Evolutionary conservation across 2,888 invertebrate species (phyloP).

Genomic region (Oxyteleia sp.): DNA sequence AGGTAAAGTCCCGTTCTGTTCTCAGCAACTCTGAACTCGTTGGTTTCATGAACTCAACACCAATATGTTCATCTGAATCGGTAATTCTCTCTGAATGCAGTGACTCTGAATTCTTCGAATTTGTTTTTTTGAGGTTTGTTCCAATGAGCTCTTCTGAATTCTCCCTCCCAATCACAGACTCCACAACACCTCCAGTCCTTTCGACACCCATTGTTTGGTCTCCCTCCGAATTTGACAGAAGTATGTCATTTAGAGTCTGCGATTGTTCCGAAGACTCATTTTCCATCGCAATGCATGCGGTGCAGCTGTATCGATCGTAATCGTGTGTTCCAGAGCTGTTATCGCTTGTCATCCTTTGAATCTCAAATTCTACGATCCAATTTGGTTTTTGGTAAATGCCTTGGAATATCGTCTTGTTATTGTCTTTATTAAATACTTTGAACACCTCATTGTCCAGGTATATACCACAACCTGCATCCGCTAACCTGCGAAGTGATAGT

Average conservation of each 20-base stretch:
- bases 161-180: constrained; percentile 64
- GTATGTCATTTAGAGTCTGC: constrained; percentile 11
- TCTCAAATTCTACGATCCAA: constrained; percentile 60
- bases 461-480: constrained; percentile 45
- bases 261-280: constrained; percentile 44
- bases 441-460: constrained; percentile 40
- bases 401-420: constrained; percentile 62
- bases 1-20: background rate
- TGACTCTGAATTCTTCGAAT: constrained; percentile 15
- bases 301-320: constrained; percentile 52
- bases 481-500: constrained; percentile 73
- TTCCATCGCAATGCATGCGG: constrained; percentile 45
- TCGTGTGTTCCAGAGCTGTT: constrained; percentile 10
- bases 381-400: constrained; percentile 68
- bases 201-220: constrained; percentile 5
- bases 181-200: background rate
- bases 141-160: constrained; percentile 35
- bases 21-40: too few species aligned
- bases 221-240: constrained; percentile 36
- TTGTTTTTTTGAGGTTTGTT: constrained; percentile 5
- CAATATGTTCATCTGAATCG: too few species aligned
- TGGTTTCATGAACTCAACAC: too few species aligned
- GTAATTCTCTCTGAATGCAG: too few species aligned
- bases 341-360: constrained; percentile 24
- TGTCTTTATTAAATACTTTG: constrained; percentile 59